Conservation (phyloP, 2,888 invertebrate genomes). For the Fragum sueziense region DNA sequence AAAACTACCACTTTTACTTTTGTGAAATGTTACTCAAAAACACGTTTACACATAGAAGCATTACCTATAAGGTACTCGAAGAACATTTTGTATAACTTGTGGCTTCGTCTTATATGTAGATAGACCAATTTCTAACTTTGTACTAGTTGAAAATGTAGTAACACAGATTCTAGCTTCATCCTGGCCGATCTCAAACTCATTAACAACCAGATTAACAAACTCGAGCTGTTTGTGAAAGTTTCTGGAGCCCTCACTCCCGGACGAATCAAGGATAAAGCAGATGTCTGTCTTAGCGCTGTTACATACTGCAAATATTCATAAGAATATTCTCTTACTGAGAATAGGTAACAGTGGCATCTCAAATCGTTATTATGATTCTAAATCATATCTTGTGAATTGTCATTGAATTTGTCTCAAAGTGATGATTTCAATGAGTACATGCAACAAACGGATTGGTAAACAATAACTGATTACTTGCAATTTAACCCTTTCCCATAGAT, state of each 20-base stretch:
- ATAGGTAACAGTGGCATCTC: too few species aligned
- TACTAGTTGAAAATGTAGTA: conserved; percentile 52
- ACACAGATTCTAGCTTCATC: conserved; percentile 60
- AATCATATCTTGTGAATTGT: too few species aligned
- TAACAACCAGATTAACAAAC: conserved; percentile 65
- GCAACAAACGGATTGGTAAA: too few species aligned
- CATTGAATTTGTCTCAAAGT: too few species aligned
- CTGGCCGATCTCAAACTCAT: conserved; percentile 59
- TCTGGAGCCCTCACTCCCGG: conserved; percentile 57
- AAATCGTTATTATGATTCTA: too few species aligned
- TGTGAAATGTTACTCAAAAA: too few species aligned
- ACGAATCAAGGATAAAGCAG: conserved; percentile 67
- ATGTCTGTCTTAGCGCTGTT: conserved; percentile 56
- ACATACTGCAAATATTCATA: conserved; percentile 31
- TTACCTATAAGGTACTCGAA: conserved; percentile 28
- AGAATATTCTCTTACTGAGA: too few species aligned
- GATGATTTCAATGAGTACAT: too few species aligned
- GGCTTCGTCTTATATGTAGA: conserved; percentile 9
- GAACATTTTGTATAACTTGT: conserved; percentile 19
- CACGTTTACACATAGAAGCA: too few species aligned
- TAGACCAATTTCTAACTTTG: conserved; percentile 24
- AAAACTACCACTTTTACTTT: too few species aligned
- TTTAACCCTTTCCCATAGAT: too few species aligned
- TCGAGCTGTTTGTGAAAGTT: conserved; percentile 66
- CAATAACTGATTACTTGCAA: too few species aligned